Percentiles rank a stretch among this genome's conserved stretches.
Evolutionary conservation across 1,140 invertebrate genomes (phyloP).

Genomic region (Campodea augens): DNA sequence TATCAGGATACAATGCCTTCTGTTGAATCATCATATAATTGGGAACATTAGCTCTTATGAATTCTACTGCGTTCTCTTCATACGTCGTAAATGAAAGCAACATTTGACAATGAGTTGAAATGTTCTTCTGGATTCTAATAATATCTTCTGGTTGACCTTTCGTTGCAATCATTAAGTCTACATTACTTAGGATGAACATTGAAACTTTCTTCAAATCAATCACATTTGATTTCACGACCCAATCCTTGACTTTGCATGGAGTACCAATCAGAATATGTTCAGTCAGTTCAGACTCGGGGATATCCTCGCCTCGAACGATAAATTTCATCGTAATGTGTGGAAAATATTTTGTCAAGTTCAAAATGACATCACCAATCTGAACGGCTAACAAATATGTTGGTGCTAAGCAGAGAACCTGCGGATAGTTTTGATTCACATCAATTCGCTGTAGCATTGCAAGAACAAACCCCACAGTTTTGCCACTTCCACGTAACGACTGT

Average conservation of each 20-base stretch:
- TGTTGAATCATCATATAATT: constrained; percentile 77
- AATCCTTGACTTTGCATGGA: constrained; percentile 81
- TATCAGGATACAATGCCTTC: constrained; percentile 84
- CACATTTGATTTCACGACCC: constrained; percentile 64
- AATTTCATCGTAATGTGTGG: constrained; percentile 72
- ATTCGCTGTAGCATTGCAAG: constrained; percentile 89
- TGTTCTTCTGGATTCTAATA: constrained; percentile 77
- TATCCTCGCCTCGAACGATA: constrained; percentile 86
- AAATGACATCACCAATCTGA: constrained; percentile 88
- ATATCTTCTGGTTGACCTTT: constrained; percentile 96
- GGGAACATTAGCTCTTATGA: no score
- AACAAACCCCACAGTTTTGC: constrained; percentile 97
- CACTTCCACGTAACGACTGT: constrained; percentile 95
- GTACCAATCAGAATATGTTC: constrained; percentile 95
- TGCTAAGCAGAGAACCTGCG: constrained; percentile 86
- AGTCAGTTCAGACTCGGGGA: no score
- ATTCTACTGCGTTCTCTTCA: no score
- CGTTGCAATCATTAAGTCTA: constrained; percentile 96
- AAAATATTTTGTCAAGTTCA: constrained; percentile 83
- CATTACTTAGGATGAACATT: constrained; percentile 95
- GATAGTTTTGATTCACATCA: constrained; percentile 51
- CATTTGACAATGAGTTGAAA: constrained; percentile 66
- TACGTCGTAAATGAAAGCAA: constrained; percentile 99
- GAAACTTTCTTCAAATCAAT: constrained; percentile 75
- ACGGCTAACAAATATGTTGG: constrained; percentile 95